These are phyloP conservation scores for Acromyrmex echinatior DNA, from an alignment of 1,140 invertebrate species.

Conservation along the genomic window DNA sequence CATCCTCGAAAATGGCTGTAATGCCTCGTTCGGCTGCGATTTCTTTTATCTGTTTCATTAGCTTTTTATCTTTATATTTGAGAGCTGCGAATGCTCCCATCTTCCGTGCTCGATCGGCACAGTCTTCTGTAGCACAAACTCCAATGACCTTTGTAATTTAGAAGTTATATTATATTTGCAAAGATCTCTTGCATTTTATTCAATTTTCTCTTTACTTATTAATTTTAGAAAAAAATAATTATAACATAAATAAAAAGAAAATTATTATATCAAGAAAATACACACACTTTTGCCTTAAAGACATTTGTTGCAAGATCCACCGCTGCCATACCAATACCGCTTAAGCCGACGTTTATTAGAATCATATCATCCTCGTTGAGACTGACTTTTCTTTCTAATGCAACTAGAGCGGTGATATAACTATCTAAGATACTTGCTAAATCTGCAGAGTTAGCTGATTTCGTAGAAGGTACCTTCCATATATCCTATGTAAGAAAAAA, in stretches of 20 bases:
- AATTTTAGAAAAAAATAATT: not conserved
- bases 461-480: constrained; percentile 86
- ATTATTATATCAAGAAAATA: constrained; percentile 71
- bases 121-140: constrained; percentile 88
- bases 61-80: constrained; percentile 87
- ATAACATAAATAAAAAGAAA: constrained; percentile 23
- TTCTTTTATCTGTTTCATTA: constrained; percentile 87
- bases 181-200: not conserved
- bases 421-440: constrained; percentile 87
- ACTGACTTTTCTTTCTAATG: constrained; percentile 86
- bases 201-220: not conserved
- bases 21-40: constrained; percentile 88
- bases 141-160: constrained; percentile 87
- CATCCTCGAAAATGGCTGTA: constrained; percentile 88
- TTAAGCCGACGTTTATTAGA: constrained; percentile 88
- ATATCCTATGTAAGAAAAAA: constrained; percentile 86
- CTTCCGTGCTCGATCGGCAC: constrained; percentile 86
- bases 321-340: constrained; percentile 88
- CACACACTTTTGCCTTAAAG: constrained; percentile 86
- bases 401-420: constrained; percentile 88
- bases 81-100: constrained; percentile 89
- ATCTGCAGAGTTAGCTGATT: constrained; percentile 82
- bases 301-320: constrained; percentile 89
- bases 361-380: constrained; percentile 87
- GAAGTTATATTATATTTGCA: not conserved